phyloP scores from a whole-genome alignment of 1,140 invertebrate species.

The Ceratoteleas bidentatus region DNA sequence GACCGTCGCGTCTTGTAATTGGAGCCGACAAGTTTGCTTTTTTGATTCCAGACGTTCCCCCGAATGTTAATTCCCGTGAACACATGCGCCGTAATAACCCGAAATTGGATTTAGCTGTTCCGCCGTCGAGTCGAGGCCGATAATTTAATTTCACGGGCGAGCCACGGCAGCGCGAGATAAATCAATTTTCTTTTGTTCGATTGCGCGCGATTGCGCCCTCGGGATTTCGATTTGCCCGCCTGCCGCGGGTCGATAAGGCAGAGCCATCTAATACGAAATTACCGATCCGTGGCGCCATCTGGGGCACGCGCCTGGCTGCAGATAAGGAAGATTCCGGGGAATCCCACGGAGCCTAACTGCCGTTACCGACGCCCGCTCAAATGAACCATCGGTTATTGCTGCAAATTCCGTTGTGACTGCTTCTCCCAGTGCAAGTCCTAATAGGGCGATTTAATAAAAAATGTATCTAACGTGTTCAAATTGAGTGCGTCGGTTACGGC shows the following conservation, averaged over 20 bases:
- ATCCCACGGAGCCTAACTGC: background rate
- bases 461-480: conserved; percentile 8
- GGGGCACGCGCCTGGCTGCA: background rate
- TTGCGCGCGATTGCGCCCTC: conserved; percentile 51
- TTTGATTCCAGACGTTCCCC: conserved; percentile 29
- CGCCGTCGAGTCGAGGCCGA: conserved; percentile 30
- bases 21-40: conserved; percentile 11
- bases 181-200: conserved; percentile 69
- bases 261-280: background rate
- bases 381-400: background rate
- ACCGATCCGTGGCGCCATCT: conserved; percentile 45
- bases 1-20: too few relatives aligned
- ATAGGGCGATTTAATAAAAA: too few relatives aligned
- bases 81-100: conserved; percentile 48
- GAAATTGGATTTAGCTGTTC: conserved; percentile 54
- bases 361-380: conserved; percentile 26
- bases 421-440: too few relatives aligned
- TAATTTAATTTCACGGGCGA: conserved; percentile 71
- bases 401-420: too few relatives aligned
- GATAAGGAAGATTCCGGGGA: conserved; percentile 37
- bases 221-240: conserved; percentile 10
- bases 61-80: conserved; percentile 34
- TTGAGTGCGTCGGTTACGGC: conserved; percentile 49
- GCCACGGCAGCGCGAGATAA: conserved; percentile 64
- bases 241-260: conserved; percentile 59